A percentile compares a stretch with the other conserved stretches of the same genome.
phyloP scores from a whole-genome alignment of 2,797 vertebrate species.

The Macrochelys suwanniensis region DNA sequence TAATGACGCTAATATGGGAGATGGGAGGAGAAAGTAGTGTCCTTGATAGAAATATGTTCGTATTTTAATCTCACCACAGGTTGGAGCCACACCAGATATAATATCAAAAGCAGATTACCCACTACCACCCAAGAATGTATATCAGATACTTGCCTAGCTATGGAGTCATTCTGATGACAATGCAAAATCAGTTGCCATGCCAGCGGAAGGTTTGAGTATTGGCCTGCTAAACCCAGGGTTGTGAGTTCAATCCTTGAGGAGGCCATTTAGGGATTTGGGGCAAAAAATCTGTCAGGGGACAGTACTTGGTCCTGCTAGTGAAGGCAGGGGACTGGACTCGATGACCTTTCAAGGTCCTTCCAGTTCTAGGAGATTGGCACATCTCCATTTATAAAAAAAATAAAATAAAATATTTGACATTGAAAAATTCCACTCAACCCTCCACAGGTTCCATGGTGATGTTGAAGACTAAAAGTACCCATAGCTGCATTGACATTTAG shows the following conservation, averaged over 20 bases:
- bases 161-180: slow-evolving; percentile 24
- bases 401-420: slow-evolving; percentile 34
- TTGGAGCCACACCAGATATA: not conserved
- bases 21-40: not conserved
- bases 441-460: not conserved
- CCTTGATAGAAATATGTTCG: not conserved
- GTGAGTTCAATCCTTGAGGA: no score
- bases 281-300: no score
- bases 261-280: no score
- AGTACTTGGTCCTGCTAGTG: no score
- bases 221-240: no score
- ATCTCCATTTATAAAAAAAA: no score
- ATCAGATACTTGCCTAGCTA: not conserved
- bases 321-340: no score
- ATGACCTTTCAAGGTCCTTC: no score
- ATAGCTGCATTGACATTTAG: not conserved
- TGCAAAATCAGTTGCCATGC: not conserved
- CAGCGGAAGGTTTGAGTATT: not conserved
- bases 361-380: no score
- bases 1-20: not conserved
- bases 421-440: slow-evolving; percentile 30
- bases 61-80: not conserved
- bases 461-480: slow-evolving; percentile 13
- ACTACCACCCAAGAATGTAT: not conserved
- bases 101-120: slow-evolving; percentile 32